Conservation (phyloP, 2,888 invertebrate species). For the Apomyelois bistriatella region DNA sequence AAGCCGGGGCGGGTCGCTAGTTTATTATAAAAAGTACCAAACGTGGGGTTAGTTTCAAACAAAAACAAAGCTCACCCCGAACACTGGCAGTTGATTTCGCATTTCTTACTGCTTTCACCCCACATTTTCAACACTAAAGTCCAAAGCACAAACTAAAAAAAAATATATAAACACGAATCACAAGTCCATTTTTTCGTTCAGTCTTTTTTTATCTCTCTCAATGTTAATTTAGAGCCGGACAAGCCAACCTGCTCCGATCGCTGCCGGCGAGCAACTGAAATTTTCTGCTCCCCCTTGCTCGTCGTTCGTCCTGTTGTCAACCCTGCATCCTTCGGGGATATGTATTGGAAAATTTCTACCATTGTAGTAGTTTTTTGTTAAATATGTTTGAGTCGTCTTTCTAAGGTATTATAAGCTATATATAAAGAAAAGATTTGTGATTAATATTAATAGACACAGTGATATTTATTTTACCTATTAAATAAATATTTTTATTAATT, state of each 20-base stretch:
- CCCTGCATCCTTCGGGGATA: conserved; percentile 35
- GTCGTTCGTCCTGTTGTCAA: conserved; percentile 37
- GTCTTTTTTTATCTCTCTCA: conserved; percentile 43
- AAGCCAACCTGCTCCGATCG: conserved; percentile 20
- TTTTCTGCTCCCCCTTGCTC: conserved; percentile 21
- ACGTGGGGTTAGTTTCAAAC: too few species aligned
- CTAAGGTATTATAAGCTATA: too few species aligned
- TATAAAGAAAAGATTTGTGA: too few species aligned
- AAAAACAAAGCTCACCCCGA: conserved; percentile 53
- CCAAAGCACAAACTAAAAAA: conserved; percentile 18
- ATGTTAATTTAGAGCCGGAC: conserved; percentile 17
- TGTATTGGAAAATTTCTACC: conserved; percentile 35
- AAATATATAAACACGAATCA: conserved; percentile 36
- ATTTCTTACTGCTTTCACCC: conserved; percentile 62
- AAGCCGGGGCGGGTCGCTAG: too few species aligned
- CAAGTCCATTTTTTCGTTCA: conserved; percentile 51
- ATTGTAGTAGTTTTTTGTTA: conserved; percentile 39
- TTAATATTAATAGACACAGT: too few species aligned
- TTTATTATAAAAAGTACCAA: too few species aligned
- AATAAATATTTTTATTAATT: too few species aligned
- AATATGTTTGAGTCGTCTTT: too few species aligned
- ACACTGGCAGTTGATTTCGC: conserved; percentile 68
- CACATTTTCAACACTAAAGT: conserved; percentile 55
- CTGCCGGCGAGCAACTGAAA: conserved; percentile 33
- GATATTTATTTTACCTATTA: too few species aligned